Evolutionary conservation across 2,797 vertebrate species (phyloP), one percentile per base, ranked within the genome.

Genomic region (Microtus agrestis): DNA sequence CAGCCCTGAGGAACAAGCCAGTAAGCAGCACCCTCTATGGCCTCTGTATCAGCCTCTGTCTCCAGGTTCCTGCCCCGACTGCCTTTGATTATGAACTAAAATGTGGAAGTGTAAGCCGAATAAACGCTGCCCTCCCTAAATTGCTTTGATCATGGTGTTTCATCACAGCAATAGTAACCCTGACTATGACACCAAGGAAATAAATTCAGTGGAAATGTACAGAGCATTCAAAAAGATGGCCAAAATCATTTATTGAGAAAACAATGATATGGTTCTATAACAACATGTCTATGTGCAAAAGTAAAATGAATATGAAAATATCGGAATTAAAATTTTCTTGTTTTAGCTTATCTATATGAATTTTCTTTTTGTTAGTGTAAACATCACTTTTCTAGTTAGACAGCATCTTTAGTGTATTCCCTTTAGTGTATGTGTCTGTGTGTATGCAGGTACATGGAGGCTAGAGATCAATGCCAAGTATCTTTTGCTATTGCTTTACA

Each of bases 181-280:
- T 86, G 63, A 85, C 40, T 34, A 67, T 11, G 29, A n/a, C 63
- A n/a, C 17, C 23, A 76, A 94, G 56, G 61, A 82, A 89, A 85
- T 43, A 88, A 88, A 67, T 65, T 73, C 73, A 87, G 46, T 94
- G 67, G 80, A 71, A 25, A 80, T 14, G 4, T 79, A 56, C 51
- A 56, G 59, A 76, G 25, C 51, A 63, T 94, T 93, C 59, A 65
- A 40, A 74, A 79, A 84, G 82, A 77, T 27, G 88, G 69, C 78
- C 48, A 74, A 95, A 89, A 63, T 71, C 56, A 92, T 79, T 95
- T 69, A 34, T 67, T 82, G 93, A 89, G 71, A 76, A n/a, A 2
- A 43, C 69, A 25, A 29, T 9, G 29, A 13, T 82, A n/a, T 19
- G 29, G 71, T 69, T 77, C 34, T 43, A 80, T 86, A 86, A 91